These are phyloP conservation scores for Noctuana brunneofusca DNA, from an alignment of 2,888 invertebrate species.

Conservation along the genomic window DNA sequence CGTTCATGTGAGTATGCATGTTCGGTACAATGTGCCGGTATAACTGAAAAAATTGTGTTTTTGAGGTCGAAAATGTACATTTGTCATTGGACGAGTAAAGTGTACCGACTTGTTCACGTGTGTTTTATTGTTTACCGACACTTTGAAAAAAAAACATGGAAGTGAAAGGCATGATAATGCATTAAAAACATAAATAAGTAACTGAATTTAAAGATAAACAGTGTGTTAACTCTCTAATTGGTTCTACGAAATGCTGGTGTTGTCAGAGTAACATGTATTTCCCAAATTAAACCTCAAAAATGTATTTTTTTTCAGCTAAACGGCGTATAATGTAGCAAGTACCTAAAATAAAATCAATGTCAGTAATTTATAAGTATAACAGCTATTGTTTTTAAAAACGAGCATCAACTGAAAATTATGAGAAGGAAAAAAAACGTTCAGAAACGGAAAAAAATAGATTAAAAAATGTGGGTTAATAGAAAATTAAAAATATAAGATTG, in stretches of 20 bases:
- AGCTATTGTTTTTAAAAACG: background rate
- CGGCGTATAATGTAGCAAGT: slow-evolving; percentile 30
- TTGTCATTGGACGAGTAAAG: background rate
- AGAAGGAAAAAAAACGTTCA: slow-evolving; percentile 20
- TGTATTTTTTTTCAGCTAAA: slow-evolving; percentile 29
- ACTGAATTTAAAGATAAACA: no score
- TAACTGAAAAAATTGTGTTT: slow-evolving; percentile 39
- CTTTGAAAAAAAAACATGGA: background rate
- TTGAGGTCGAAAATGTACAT: slow-evolving; percentile 11
- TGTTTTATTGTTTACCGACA: background rate
- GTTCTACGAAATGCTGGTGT: no score
- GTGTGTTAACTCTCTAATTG: no score
- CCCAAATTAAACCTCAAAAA: background rate
- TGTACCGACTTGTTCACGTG: background rate
- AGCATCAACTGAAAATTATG: slow-evolving; percentile 28
- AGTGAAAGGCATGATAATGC: background rate
- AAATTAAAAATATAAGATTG: slow-evolving; percentile 2
- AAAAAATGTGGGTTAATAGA: slow-evolving; percentile 7
- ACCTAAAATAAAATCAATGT: slow-evolving; percentile 19
- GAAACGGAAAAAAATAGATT: slow-evolving; percentile 13
- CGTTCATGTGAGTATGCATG: slow-evolving; percentile 68
- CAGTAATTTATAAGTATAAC: slow-evolving; percentile 14
- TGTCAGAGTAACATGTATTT: background rate
- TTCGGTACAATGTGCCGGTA: slow-evolving; percentile 40
- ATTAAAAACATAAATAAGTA: background rate